Conservation (phyloP, 1,140 invertebrate genomes). For the Triops longicaudatus region DNA sequence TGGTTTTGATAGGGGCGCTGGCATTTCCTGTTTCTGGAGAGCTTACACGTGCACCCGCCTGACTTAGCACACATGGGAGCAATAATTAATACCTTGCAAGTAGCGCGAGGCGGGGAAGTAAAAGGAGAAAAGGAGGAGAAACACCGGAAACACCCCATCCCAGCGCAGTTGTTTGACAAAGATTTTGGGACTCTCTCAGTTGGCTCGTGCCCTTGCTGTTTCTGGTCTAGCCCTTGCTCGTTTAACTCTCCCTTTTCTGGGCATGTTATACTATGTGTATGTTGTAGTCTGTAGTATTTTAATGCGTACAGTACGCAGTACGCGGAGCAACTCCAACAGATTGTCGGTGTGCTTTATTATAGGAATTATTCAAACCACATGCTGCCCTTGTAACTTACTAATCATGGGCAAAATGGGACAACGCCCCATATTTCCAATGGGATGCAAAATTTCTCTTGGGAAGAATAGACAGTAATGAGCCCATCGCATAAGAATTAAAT, state of each 20-base stretch:
- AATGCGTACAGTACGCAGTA: neutral
- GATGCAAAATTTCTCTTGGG: too few relatives aligned
- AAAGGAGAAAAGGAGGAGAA: neutral
- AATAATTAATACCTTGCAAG: constrained; percentile 8
- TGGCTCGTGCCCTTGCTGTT: neutral
- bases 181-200: neutral
- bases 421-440: neutral
- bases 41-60: neutral
- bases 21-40: constrained; percentile 9
- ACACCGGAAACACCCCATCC: neutral
- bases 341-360: neutral
- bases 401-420: neutral
- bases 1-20: neutral
- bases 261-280: neutral
- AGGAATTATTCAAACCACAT: neutral
- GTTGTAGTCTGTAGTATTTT: neutral
- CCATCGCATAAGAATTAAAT: too few relatives aligned
- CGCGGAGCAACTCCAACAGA: neutral
- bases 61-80: constrained; percentile 1
- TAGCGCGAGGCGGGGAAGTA: neutral
- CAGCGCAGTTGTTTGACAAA: neutral
- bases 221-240: too few relatives aligned
- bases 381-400: neutral
- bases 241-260: too few relatives aligned
- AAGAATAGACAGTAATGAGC: too few relatives aligned